Base-by-base conservation (phyloP, 64 coral and sea anemone genomes). In the Cladopsammia gracilis region DNA sequence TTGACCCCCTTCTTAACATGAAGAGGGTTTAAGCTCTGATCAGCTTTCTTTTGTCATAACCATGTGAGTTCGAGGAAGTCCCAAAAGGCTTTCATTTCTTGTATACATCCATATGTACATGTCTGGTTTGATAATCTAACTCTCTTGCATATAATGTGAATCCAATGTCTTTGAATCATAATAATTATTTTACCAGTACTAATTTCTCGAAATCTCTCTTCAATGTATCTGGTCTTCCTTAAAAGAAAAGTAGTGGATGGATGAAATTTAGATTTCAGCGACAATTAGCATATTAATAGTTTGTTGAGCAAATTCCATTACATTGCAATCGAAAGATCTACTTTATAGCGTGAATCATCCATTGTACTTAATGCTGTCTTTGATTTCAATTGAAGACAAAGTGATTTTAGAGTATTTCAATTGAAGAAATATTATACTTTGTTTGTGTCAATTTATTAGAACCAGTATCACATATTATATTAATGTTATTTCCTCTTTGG, bases 281-380 rank as follows among this genome's bases (percentile, higher is more conserved):
- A 12, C 34, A 14, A 84, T 66, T 50, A 67, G 11, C 10, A 23
- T 84, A 84, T 48, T 84, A 7, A 84, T 66, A 50, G 34, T 83
- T 83, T 83, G 60, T 68, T 67, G 62, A 50, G 80, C 9, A 66
- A 83, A 84, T 84, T 84, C 61, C 80, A 68, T 68, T 52, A 51
- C 80, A 67, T 20, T 16, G 14, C 48, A 45, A 49, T 20, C 16
- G 14, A 75, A 43, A 20, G 18, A 49, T 49, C 3, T 72, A 6
- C 22, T 9, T 13, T 13, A 34, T 72, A 72, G 3, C 10, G 34
- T 34, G 10, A 72, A 9, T 34, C 70, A 72, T 45, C 45, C 11
- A 72, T 44, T 25, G 25, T 10, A 57, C 4, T 42, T 25, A 14
- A 45, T 72, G 70, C 70, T 45, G 10, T 72, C 22, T 50, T 7